Base-by-base conservation (phyloP, 1,140 invertebrate genomes). In the Trypoxylus dichotomus region DNA sequence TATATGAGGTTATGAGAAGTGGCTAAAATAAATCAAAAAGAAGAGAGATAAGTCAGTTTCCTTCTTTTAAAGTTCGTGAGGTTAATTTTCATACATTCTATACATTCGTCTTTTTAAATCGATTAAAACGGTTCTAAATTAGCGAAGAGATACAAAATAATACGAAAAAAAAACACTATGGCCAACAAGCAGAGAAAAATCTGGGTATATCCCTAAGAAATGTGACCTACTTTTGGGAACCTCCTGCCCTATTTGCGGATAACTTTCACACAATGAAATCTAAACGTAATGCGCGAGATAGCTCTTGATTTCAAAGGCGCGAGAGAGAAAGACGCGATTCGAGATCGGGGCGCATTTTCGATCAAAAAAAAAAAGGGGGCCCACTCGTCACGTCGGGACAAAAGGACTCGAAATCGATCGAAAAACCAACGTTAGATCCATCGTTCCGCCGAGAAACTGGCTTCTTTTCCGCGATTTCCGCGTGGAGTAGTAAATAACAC, bases 161-260 rank as follows among this genome's bases (percentile, higher is more conserved):
- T 77, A 77, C 21, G 41, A 63, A 73, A 74, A 47, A 24, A 74
- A 68, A 43, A 19, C 76, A 77, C 42, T 72, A 32, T 42, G 25
- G 32, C 76, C 76, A 77, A 71, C 10, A 21, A 29, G 58, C 19
- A 25, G 25, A 76, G 54, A 76, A 73, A 77, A 77, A 77, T 74
- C 32, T 74, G 19, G 60, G 60, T 32, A 74, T 63, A 74, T 73
- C 47, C 76, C 76, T 71, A 29, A 74, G 24, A 72, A 43, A 72
- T 58, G 60, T 77, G 76, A 77, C 76, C 76, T 74, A 77, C 76
- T 77, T 77, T 58, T 74, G 25, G 24, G 15, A 68, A 68, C 60
- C 60, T 68, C 27, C 43, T 77, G 76, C 42, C 76, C 76, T 74
- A 77, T 77, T 77, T 77, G 43, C 60, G 71, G 76, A 54, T 47